Conservation (phyloP, 2,888 invertebrate species). For the Pemphredon lugubris region DNA sequence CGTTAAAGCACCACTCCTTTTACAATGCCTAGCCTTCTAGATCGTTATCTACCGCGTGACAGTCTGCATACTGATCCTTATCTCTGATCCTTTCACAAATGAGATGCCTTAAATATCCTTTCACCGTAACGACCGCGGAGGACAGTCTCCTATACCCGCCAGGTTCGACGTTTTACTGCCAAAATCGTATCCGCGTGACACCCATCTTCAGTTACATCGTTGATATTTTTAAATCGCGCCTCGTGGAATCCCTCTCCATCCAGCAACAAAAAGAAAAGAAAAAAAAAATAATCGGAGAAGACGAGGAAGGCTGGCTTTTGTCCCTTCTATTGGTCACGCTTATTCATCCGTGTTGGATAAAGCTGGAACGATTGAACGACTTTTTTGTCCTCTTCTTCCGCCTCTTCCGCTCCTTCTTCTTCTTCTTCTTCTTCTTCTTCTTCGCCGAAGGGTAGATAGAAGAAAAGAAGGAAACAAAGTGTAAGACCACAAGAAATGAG, state of each 20-base stretch:
- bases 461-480: slow-evolving; percentile 26
- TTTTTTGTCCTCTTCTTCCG: too few species aligned
- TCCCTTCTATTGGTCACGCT: slow-evolving; percentile 6
- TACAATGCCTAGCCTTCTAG: slow-evolving; percentile 28
- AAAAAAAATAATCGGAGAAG: too few species aligned
- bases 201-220: slow-evolving; percentile 13
- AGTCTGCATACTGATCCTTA: slow-evolving; percentile 40
- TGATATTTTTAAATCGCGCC: slow-evolving; percentile 10
- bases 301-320: slow-evolving; percentile 4
- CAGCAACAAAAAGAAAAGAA: background rate
- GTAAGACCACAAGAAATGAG: slow-evolving; percentile 48
- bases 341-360: slow-evolving; percentile 7
- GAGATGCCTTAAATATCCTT: slow-evolving; percentile 23
- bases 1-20: background rate
- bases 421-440: too few species aligned
- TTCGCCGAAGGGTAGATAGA: slow-evolving; percentile 25
- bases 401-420: slow-evolving; percentile 14
- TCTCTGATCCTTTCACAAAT: slow-evolving; percentile 40
- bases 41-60: slow-evolving; percentile 36
- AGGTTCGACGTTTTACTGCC: slow-evolving; percentile 11
- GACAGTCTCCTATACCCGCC: slow-evolving; percentile 29
- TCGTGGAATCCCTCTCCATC: background rate
- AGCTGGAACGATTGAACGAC: slow-evolving; percentile 8
- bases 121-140: slow-evolving; percentile 24
- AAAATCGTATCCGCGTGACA: slow-evolving; percentile 19